Base-by-base conservation (phyloP, 1,140 invertebrate species). In the Drosophila hydei region DNA sequence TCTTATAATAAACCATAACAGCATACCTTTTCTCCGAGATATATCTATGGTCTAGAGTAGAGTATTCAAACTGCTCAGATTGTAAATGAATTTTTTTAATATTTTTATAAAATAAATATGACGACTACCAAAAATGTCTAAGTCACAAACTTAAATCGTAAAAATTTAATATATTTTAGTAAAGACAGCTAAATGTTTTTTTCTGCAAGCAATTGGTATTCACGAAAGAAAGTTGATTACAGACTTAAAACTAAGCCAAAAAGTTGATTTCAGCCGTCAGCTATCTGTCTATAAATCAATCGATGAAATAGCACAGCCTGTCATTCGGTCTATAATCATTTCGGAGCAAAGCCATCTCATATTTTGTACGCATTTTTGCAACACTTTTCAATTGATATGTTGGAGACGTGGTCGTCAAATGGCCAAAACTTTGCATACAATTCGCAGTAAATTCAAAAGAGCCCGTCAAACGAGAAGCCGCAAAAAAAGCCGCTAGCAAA, bases 141-240 rank as follows among this genome's bases (percentile, higher is more conserved):
- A n/a, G n/a, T n/a, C n/a, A n/a, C n/a, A n/a, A n/a, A n/a, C n/a
- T n/a, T n/a, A n/a, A n/a, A n/a, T n/a, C n/a, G n/a, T n/a, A n/a
- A n/a, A 75, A 56, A 54, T 60, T 55, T 63, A 75, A 38, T 75
- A 69, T 75, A 30, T 75, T 75, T 63, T 27, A 61, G 69, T 54
- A 60, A 54, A 55, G 61, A 42, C 42, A 25, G 51, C 9, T 43
- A 62, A 70, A 18, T 38, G 51, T 75, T 75, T 43, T 1, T 5
- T 30, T 30, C 30, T 27, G 11, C 11, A 55, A 36, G 25, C 36
- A 60, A 27, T 60, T n/a, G n/a, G n/a, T n/a, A n/a, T n/a, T n/a
- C n/a, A n/a, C n/a, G n/a, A n/a, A 23, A 45, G 62, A 81, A 77
- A 65, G 33, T 81, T 81, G 78, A 81, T 81, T 81, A 81, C 60